These are phyloP conservation scores for Montipora foliosa DNA, from an alignment of 64 coral and sea anemone genomes.

Conservation along the genomic window DNA sequence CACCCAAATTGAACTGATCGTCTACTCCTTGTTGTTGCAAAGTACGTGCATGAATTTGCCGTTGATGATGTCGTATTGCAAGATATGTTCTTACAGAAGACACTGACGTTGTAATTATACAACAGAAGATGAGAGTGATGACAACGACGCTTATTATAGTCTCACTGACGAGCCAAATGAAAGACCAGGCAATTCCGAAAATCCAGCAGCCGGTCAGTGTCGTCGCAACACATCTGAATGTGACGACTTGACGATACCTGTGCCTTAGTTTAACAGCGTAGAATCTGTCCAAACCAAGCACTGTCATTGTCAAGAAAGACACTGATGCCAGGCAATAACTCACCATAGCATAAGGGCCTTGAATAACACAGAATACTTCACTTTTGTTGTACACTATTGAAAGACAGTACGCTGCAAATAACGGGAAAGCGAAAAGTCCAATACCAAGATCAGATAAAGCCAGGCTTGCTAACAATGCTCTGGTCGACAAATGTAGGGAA, in stretches of 20 bases:
- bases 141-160: no score
- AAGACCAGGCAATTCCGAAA: background rate
- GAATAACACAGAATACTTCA: constrained; percentile 9
- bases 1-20: background rate
- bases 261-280: background rate
- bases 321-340: background rate
- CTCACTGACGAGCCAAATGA: background rate
- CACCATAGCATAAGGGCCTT: background rate
- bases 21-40: background rate
- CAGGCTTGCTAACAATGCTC: background rate
- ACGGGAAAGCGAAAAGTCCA: constrained; percentile 13
- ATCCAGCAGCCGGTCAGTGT: background rate
- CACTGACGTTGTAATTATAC: background rate
- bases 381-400: background rate
- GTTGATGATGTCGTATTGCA: background rate
- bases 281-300: background rate
- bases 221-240: background rate
- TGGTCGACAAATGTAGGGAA: constrained; percentile 14
- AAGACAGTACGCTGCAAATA: constrained; percentile 34
- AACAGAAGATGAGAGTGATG: background rate
- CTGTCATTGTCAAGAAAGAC: constrained; percentile 5
- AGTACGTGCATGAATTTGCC: background rate
- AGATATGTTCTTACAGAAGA: background rate
- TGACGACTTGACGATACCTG: background rate
- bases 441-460: constrained; percentile 54